Base-by-base conservation (phyloP, 2,113 vertebrate genomes). In the Brachypteracias leptosomus region DNA sequence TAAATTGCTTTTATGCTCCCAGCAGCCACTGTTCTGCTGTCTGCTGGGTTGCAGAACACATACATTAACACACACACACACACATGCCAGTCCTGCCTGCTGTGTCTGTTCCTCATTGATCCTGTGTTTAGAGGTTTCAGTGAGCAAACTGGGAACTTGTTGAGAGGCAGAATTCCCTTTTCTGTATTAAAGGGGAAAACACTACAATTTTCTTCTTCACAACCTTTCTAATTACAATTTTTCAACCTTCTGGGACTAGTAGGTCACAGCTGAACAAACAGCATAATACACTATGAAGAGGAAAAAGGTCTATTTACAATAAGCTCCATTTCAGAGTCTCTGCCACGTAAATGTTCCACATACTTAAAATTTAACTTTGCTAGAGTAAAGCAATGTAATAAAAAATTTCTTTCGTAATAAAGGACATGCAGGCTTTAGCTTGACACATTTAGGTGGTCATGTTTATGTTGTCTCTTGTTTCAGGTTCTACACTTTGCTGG, bases 401-500 rank as follows among this genome's bases (percentile, higher is more conserved):
- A 76, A 85, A 33, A 55, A 9, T 65, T 21, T 24, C 9, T 75
- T 70, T 46, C 57, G 18, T 61, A 35, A 17, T 33, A 26, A 70
- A 83, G 36, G 52, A 35, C 12, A 12, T 46, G 8, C 18, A 57
- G 74, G 16, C 31, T 90, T 65, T 18, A 38, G 26, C 51, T 62
- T 40, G 66, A 10, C 3, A 0, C 66, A 6, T 71, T 72, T 63
- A 35, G n/a, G 25, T 89, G 77, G 22, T 71, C 25, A 10, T 0
- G 0, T 73, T 62, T 54, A 2, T 3, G 2, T 52, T 75, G 25
- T 63, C 35, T 90, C 72, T 38, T 33, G 4, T 92, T 92, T 33
- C 88, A 99, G 99, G 99, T 99, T 99, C 98, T 99, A 99, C 93
- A 99, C 99, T 26, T 86, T 99, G 65, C 93, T 99, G 70, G 99